Evolutionary conservation across 1,140 invertebrate species (phyloP), one percentile per base, ranked within the genome.

Genomic region (Aphidius gifuensis): DNA sequence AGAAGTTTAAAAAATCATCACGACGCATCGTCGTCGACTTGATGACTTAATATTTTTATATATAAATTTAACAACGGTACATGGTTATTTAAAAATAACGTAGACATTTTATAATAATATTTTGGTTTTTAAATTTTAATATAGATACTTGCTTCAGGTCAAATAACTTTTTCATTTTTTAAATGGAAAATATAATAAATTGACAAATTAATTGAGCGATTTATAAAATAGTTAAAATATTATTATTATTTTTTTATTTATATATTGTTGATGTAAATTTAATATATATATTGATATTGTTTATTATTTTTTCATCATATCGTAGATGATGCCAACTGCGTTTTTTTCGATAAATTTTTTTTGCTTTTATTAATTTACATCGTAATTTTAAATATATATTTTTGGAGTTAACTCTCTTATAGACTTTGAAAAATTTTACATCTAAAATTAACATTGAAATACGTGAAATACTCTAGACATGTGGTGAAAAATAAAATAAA

Each of bases 1-100:
- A 77, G 72, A 76, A 71, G 58, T 65, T 40, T 32, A 32, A 32
- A 32, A n/a, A 64, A 48, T 32, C 50, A 49, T 59, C 42, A 68
- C 67, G 55, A 67, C 57, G 67, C 61, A 54, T 60, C 47, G 65
- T 64, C 66, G 66, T 70, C 66, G 67, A 62, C 64, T 68, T 68
- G 68, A 70, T 59, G 61, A 65, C 74, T 76, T 77, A 77, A 77
- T 76, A 32, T 3, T 77, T 77, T 78, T 77, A 74, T 75, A 71
- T 71, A 71, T 68, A 63, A 58, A 48, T 61, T 64, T 69, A 59
- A 67, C 64, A 39, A 60, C 16, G 16, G 16, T 70, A 72, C 45
- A 40, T 40, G 43, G 44, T 8, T 56, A 45, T 23, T 61, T 16
- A 16, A 16, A 16, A 16, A 16, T 16, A 16, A 16, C 16, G 16